A percentile compares a stretch with the other conserved stretches of the same genome.
These are phyloP conservation scores for Marmota monax DNA, from an alignment of 2,113 vertebrate species.

Conservation along the genomic window DNA sequence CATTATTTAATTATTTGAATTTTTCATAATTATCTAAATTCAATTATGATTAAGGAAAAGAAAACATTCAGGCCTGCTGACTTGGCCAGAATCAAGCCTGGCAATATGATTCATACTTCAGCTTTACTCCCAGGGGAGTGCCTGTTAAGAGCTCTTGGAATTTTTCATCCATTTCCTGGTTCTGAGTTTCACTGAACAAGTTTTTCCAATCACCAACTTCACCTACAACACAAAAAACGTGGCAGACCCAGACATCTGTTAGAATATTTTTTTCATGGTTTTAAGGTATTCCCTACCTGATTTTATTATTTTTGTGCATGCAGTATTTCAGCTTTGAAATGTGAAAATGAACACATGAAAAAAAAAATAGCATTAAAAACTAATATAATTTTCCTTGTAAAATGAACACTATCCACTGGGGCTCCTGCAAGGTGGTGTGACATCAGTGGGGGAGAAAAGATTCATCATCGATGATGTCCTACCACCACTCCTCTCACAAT, in stretches of 20 bases:
- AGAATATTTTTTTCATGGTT: slow-evolving; percentile 17
- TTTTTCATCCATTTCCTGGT: slow-evolving; percentile 88
- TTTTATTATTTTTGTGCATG: background rate
- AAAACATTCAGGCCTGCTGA: background rate
- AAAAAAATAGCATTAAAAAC: slow-evolving; percentile 23
- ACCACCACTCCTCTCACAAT: background rate
- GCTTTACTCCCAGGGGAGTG: slow-evolving; percentile 83
- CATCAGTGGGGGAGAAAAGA: too few species aligned
- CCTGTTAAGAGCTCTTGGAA: slow-evolving; percentile 86
- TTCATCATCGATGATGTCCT: background rate
- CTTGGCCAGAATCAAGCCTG: slow-evolving; percentile 63
- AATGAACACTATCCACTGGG: background rate
- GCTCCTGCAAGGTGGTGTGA: background rate
- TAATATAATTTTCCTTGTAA: background rate
- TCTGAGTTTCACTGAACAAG: slow-evolving; percentile 87
- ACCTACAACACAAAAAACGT: slow-evolving; percentile 77
- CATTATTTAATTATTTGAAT: background rate
- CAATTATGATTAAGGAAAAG: slow-evolving; percentile 19
- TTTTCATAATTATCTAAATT: slow-evolving; percentile 8
- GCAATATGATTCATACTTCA: slow-evolving; percentile 86
- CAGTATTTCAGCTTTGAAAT: slow-evolving; percentile 27
- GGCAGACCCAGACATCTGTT: background rate
- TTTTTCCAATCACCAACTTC: slow-evolving; percentile 88
- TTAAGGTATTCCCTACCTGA: background rate
- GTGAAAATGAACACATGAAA: background rate